Evolutionary conservation across 2,888 invertebrate genomes (phyloP), one percentile per base, ranked within the genome.

Genomic region (Horisme vitalbata): DNA sequence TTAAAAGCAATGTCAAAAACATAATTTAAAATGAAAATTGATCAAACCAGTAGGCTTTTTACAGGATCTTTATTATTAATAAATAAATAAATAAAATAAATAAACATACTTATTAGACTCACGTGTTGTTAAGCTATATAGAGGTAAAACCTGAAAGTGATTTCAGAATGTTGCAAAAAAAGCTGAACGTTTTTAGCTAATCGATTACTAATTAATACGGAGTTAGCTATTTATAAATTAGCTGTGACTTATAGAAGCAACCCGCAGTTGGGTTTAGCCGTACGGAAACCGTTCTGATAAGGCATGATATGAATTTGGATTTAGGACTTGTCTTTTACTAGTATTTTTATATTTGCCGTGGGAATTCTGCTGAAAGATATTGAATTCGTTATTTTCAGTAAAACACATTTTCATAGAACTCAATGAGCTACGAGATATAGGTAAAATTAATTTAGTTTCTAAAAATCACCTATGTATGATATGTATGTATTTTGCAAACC

Each of bases 291-390:
- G 68, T 72, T 71, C 65, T 66, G 72, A 73, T 73, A 73, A 73
- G 72, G 63, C 73, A 72, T 71, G 72, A 73, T 73, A 73, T 73
- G 72, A 73, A 73, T 72, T 72, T 71, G 71, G 73, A 73, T 71
- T 71, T 67, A 60, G 63, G 63, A 65, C 65, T 61, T 68, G 60
- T 61, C 58, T 70, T 73, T 68, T 49, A 49, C 49, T 49, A 49
- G 44, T 67, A 67, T 68, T 67, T 26, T 68, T 65, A 68, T 65
- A 63, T 58, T 61, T 44, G 39, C 49, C 44, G 39, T 67, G 65
- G 63, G 64, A 68, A 57, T 53, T 49, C 43, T 62, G 59, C 66
- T 64, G 58, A 59, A 53, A 53, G 43, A 55, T 53, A 57, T 46
- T 36, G 45, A 49, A 33, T 49, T 11, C 31, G 30, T 10, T 24